Percentiles rank a stretch among this genome's conserved stretches.
Conservation (phyloP, 2,113 vertebrate species). For the Gambusia holbrooki region DNA sequence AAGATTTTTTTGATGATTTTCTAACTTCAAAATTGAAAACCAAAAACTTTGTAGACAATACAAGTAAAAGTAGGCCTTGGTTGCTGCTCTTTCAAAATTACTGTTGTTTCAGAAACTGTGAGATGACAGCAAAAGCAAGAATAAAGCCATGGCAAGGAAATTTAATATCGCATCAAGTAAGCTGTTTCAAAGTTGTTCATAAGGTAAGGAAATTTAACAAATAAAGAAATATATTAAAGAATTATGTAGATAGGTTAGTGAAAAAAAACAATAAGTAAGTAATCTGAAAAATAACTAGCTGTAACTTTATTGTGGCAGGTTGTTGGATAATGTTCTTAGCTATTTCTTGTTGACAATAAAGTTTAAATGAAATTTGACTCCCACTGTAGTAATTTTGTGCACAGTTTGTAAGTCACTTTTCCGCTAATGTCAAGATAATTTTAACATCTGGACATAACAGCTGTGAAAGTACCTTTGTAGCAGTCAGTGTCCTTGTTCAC, state of each 20-base stretch:
- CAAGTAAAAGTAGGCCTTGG: too few species aligned
- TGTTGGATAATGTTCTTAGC: background rate
- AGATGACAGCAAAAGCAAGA: background rate
- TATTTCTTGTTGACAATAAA: background rate
- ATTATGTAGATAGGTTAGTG: too few species aligned
- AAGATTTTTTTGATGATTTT: too few species aligned
- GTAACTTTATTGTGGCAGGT: background rate
- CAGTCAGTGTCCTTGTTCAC: constrained; percentile 89
- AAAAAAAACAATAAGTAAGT: too few species aligned
- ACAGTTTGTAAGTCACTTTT: background rate
- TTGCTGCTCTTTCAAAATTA: background rate
- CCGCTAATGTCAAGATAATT: background rate
- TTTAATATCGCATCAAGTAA: too few species aligned
- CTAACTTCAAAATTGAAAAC: too few species aligned
- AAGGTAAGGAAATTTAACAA: too few species aligned
- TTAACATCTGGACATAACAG: background rate
- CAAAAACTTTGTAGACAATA: too few species aligned
- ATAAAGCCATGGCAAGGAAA: too few species aligned
- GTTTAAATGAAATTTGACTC: background rate
- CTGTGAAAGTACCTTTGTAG: constrained; percentile 80
- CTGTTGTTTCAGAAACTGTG: background rate
- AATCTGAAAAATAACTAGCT: too few species aligned
- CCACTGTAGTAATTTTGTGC: background rate
- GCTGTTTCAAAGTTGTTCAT: too few species aligned
- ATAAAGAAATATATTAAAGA: too few species aligned